Percentiles rank a stretch among this genome's conserved stretches.
phyloP scores from a whole-genome alignment of 2,888 invertebrate species.

The Mellilla xanthometata region DNA sequence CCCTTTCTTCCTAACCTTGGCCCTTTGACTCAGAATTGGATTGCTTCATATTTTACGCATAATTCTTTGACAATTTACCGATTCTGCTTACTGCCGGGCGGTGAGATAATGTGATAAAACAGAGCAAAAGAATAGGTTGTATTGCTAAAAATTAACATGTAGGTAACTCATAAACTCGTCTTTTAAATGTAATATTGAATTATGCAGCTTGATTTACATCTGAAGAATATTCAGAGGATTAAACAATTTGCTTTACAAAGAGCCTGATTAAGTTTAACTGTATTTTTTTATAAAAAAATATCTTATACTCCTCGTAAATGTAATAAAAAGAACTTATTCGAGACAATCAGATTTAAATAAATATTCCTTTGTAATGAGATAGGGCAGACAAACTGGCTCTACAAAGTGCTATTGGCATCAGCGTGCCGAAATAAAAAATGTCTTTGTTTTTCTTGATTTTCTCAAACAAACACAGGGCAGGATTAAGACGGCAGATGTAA shows the following conservation, averaged over 20 bases:
- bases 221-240: background rate
- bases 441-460: conserved; percentile 40
- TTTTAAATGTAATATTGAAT: background rate
- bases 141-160: too few species aligned
- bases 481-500: conserved; percentile 55
- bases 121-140: too few species aligned
- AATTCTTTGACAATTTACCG: conserved; percentile 39
- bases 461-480: conserved; percentile 43
- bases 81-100: too few species aligned
- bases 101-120: too few species aligned
- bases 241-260: conserved; percentile 1
- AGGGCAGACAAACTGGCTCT: conserved; percentile 10
- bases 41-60: conserved; percentile 54
- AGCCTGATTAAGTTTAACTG: conserved; percentile 4
- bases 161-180: background rate
- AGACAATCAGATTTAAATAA: conserved; percentile 12
- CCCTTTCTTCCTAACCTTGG: conserved; percentile 54
- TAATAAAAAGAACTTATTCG: conserved; percentile 5
- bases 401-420: conserved; percentile 17
- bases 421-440: conserved; percentile 14
- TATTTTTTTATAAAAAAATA: background rate
- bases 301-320: conserved; percentile 6
- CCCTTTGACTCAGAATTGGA: conserved; percentile 55
- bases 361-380: conserved; percentile 18
- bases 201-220: background rate